Conservation (phyloP, 2,113 vertebrate species). For the Hydrochoerus hydrochaeris region DNA sequence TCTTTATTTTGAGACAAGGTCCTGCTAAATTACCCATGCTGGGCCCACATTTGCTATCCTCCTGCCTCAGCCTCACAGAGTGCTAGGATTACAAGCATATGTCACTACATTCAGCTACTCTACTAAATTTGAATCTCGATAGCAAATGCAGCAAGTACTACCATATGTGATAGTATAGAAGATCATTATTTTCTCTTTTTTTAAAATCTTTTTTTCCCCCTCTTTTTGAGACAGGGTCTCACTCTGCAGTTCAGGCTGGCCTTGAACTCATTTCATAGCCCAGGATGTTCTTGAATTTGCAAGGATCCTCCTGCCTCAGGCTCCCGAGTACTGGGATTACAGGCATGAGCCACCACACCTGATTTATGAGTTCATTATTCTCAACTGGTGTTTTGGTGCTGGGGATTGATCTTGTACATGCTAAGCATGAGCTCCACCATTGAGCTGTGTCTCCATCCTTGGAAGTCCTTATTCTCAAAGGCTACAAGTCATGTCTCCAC, state of each 20-base stretch:
- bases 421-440: neutral
- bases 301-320: too few relatives aligned
- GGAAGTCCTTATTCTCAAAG: neutral
- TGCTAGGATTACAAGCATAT: too few relatives aligned
- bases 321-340: too few relatives aligned
- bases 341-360: too few relatives aligned
- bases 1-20: neutral
- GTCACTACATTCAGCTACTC: neutral
- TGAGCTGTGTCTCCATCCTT: neutral
- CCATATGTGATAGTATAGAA: neutral
- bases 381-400: neutral
- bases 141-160: constrained; percentile 7
- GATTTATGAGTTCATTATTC: neutral
- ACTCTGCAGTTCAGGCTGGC: too few relatives aligned
- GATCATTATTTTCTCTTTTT: neutral
- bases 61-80: neutral
- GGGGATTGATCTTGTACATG: neutral
- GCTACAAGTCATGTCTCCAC: neutral
- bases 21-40: neutral
- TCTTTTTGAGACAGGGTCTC: too few relatives aligned
- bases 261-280: too few relatives aligned
- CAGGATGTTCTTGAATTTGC: too few relatives aligned
- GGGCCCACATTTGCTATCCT: neutral
- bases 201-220: too few relatives aligned
- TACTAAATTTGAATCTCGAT: constrained; percentile 21